A percentile compares a stretch with the other conserved stretches of the same genome.
Evolutionary conservation across 35 echinoderm and acorn worm genomes (phyloP).

Genomic region (Stichopus chloronotus): DNA sequence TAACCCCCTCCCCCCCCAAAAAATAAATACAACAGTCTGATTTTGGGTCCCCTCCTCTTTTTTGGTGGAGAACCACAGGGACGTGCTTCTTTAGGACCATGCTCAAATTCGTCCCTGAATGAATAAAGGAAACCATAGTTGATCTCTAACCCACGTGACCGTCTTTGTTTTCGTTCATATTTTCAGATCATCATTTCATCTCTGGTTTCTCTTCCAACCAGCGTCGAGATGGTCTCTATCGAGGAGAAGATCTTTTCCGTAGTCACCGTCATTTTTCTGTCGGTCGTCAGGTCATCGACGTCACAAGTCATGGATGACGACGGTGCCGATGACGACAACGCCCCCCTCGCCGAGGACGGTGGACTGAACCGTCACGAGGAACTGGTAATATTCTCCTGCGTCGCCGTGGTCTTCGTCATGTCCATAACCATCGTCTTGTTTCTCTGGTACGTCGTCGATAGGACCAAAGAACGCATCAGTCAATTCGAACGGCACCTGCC

Average conservation of each 20-base stretch:
- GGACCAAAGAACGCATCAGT: slow-evolving; percentile 26
- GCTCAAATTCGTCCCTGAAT: no score
- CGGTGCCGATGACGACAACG: background rate
- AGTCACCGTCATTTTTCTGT: background rate
- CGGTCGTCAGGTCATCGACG: background rate
- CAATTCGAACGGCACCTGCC: slow-evolving; percentile 44
- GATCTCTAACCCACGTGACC: no score
- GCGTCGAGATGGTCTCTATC: background rate
- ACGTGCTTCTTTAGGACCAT: no score
- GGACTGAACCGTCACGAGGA: slow-evolving; percentile 34
- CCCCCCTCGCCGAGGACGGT: background rate
- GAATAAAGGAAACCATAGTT: no score
- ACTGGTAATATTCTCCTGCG: slow-evolving; percentile 27
- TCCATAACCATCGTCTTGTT: slow-evolving; percentile 34
- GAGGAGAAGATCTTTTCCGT: background rate
- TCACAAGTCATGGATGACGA: slow-evolving; percentile 22
- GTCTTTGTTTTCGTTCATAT: no score
- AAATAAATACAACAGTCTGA: no score
- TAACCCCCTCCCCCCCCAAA: no score
- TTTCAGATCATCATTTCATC: no score
- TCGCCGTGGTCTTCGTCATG: slow-evolving; percentile 32
- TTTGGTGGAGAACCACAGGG: no score
- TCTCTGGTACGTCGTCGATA: slow-evolving; percentile 51
- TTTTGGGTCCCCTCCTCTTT: no score
- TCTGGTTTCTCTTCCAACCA: no score